Percentiles rank a stretch among this genome's conserved stretches.
Conservation (phyloP, 2,113 vertebrate species). For the Apteryx owenii region DNA sequence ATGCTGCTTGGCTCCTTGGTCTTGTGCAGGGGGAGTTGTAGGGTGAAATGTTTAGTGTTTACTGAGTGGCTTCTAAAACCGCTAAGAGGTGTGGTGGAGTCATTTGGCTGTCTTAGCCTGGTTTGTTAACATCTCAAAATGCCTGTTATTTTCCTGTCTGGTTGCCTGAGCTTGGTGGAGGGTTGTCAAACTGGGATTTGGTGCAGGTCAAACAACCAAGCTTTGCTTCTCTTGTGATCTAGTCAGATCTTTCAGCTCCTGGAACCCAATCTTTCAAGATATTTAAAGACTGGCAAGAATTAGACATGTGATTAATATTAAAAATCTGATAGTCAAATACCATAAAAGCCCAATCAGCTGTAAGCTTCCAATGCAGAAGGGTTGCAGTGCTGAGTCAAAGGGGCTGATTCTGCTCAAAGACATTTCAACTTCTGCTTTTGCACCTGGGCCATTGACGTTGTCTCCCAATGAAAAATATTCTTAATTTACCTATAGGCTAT, state of each 20-base stretch:
- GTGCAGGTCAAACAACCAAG: not conserved
- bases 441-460: not conserved
- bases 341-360: not conserved
- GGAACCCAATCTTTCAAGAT: slow-evolving; percentile 11
- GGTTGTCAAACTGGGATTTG: not conserved
- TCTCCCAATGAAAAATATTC: not conserved
- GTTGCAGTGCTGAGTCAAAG: not conserved
- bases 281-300: not conserved
- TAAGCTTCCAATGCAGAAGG: not conserved
- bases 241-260: slow-evolving; percentile 2
- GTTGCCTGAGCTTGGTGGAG: not conserved
- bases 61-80: not conserved
- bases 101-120: slow-evolving; percentile 18
- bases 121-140: slow-evolving; percentile 7
- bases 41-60: not conserved
- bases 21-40: not conserved
- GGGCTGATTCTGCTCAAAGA: not conserved
- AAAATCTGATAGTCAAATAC: not conserved
- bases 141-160: slow-evolving; percentile 18
- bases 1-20: not conserved
- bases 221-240: slow-evolving; percentile 11
- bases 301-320: slow-evolving; percentile 28
- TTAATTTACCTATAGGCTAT: not conserved
- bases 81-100: slow-evolving; percentile 1
- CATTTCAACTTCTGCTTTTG: not conserved